phyloP scores from a whole-genome alignment of 2,797 vertebrate genomes.

The Momotus momota region DNA sequence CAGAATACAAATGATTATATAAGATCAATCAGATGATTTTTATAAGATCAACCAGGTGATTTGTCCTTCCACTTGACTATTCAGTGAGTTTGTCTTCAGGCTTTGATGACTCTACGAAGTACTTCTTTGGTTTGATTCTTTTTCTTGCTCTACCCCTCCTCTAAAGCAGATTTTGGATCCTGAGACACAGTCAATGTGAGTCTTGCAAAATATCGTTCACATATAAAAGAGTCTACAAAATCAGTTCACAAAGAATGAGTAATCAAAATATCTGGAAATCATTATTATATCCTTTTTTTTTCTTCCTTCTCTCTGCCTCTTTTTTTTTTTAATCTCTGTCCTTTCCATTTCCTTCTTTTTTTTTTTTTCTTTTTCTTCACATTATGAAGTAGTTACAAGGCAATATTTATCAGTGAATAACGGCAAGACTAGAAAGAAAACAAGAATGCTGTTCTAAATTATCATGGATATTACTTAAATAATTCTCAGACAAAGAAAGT shows the following conservation, averaged over 20 bases:
- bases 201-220: neutral
- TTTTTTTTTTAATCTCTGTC: neutral
- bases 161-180: neutral
- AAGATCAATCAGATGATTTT: slow-evolving; percentile 26
- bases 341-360: neutral
- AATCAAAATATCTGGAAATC: neutral
- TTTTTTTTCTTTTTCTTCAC: neutral
- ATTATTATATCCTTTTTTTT: neutral
- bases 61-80: slow-evolving; percentile 11
- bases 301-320: neutral
- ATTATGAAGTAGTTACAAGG: neutral
- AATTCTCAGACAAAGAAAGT: neutral
- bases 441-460: neutral
- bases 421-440: neutral
- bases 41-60: slow-evolving; percentile 23
- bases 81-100: neutral
- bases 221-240: neutral
- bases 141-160: neutral
- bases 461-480: neutral
- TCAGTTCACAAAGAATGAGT: neutral
- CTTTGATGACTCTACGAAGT: neutral
- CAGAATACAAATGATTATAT: slow-evolving; percentile 39
- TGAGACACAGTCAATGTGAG: rapidly evolving
- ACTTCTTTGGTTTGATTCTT: neutral
- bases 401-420: neutral